Percentiles rank a stretch among this genome's conserved stretches.
These are phyloP conservation scores for Uloborus diversus DNA, from an alignment of 1,140 invertebrate species.

Conservation along the genomic window DNA sequence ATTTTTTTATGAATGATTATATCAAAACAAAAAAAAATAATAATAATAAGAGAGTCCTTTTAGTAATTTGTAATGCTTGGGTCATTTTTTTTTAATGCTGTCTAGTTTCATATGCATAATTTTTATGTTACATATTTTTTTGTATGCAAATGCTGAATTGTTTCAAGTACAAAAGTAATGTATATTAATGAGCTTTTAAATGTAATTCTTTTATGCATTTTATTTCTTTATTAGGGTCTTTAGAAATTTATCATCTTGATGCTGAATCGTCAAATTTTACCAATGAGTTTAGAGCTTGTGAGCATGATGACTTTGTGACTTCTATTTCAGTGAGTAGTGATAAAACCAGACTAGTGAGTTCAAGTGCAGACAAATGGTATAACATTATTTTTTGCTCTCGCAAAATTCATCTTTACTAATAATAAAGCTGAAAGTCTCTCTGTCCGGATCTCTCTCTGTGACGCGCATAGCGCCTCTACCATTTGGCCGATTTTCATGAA, in stretches of 20 bases:
- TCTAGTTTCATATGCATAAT: too few species aligned
- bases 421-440: too few species aligned
- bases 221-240: slow-evolving; percentile 60
- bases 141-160: not conserved
- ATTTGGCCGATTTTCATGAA: too few species aligned
- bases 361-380: slow-evolving; percentile 62
- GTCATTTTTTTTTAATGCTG: too few species aligned
- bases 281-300: slow-evolving; percentile 60
- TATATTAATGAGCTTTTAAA: not conserved
- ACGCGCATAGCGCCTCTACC: too few species aligned
- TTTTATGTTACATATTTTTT: not conserved
- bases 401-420: too few species aligned
- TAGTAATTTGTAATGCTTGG: too few species aligned
- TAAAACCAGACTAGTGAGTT: slow-evolving; percentile 58
- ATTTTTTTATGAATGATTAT: too few species aligned
- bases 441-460: too few species aligned
- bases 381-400: not conserved
- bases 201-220: not conserved
- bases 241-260: slow-evolving; percentile 62
- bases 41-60: too few species aligned
- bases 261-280: slow-evolving; percentile 59
- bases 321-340: slow-evolving; percentile 59
- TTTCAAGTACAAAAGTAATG: not conserved
- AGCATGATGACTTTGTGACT: slow-evolving; percentile 63
- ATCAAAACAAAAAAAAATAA: too few species aligned